These are phyloP conservation scores for Dichetophora obliterata DNA, from an alignment of 2,888 invertebrate species.

Conservation along the genomic window DNA sequence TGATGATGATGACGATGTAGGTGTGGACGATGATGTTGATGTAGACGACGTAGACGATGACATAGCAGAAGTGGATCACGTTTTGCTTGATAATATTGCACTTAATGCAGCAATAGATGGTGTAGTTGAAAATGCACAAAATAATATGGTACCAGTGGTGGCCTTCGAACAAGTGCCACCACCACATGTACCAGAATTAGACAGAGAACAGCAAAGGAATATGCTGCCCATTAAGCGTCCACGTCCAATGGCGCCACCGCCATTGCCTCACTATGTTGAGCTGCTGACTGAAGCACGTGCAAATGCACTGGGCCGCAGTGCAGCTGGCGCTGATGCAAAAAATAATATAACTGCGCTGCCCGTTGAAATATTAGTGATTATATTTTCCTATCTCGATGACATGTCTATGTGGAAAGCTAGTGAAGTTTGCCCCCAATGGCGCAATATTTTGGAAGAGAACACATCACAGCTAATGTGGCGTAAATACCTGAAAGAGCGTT, in stretches of 20 bases:
- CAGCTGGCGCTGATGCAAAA: constrained; percentile 37
- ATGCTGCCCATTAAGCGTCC: constrained; percentile 60
- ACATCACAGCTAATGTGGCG: constrained; percentile 86
- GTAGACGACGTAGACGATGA: constrained; percentile 46
- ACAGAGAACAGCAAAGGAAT: constrained; percentile 39
- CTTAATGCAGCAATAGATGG: constrained; percentile 49
- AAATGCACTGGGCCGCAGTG: constrained; percentile 47
- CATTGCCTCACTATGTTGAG: constrained; percentile 64
- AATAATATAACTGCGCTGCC: constrained; percentile 61
- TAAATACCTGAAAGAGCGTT: constrained; percentile 80
- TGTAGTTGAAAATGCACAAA: constrained; percentile 34
- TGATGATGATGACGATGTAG: constrained; percentile 65
- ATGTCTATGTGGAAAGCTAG: constrained; percentile 91
- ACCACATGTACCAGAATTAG: constrained; percentile 50
- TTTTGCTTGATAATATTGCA: constrained; percentile 56
- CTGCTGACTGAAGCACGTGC: constrained; percentile 62
- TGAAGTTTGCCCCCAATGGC: constrained; percentile 89
- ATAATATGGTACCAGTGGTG: constrained; percentile 31
- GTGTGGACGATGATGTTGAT: constrained; percentile 54
- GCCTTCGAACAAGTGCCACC: constrained; percentile 42
- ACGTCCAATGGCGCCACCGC: constrained; percentile 61
- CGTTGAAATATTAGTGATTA: constrained; percentile 81
- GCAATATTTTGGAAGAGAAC: constrained; percentile 82
- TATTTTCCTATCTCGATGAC: constrained; percentile 92
- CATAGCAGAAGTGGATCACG: constrained; percentile 54